A percentile compares a stretch with the other conserved stretches of the same genome.
phyloP scores from a whole-genome alignment of 2,888 invertebrate species.

The Azorinus chamasolen region DNA sequence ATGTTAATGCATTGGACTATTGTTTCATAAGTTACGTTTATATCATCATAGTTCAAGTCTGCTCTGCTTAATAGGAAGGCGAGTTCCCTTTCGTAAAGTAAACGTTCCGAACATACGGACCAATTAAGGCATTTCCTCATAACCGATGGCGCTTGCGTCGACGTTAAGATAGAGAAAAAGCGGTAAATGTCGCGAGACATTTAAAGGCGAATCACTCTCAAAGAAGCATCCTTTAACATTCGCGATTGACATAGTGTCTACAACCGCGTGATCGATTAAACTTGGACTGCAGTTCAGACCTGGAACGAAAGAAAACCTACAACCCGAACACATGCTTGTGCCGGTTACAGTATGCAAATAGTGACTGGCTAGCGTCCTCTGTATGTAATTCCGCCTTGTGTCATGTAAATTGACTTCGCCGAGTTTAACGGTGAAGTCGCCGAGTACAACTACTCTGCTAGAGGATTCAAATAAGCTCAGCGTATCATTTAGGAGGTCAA shows the following conservation, averaged over 20 bases:
- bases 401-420: too few species aligned
- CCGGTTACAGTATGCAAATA: conserved; percentile 3
- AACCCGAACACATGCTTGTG: background rate
- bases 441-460: background rate
- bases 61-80: background rate
- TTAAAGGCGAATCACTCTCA: background rate
- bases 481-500: background rate
- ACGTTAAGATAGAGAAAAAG: background rate
- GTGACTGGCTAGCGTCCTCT: too few species aligned
- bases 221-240: background rate
- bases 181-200: conserved; percentile 2
- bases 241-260: background rate
- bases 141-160: background rate
- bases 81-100: background rate
- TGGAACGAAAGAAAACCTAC: background rate
- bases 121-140: background rate
- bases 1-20: too few species aligned
- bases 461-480: background rate
- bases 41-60: conserved; percentile 1
- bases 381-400: background rate
- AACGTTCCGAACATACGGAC: background rate
- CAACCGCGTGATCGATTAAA: conserved; percentile 3
- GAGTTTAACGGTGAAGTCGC: background rate
- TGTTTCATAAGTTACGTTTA: background rate
- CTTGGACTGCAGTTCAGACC: background rate